phyloP scores from a whole-genome alignment of 1,140 invertebrate species.

The Leptinotarsa texana region DNA sequence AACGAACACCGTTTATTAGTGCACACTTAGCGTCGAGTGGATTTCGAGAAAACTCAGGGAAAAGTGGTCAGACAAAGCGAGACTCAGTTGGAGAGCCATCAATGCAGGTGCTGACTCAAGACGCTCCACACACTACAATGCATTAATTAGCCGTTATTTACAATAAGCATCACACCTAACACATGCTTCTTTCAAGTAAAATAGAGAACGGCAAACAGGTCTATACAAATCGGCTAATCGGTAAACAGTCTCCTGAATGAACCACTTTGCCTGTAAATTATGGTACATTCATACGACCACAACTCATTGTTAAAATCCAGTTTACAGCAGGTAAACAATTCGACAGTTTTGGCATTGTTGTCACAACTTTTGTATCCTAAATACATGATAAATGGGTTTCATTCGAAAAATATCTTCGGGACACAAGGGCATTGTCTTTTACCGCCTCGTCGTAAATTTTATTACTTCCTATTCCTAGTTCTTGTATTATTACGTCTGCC shows the following conservation, averaged over 20 bases:
- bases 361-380: conserved; percentile 29
- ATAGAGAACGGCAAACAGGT: conserved; percentile 22
- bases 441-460: conserved; percentile 1
- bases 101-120: conserved; percentile 12
- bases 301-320: conserved; percentile 21
- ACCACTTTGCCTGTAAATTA: conserved; percentile 27
- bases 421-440: background rate
- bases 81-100: background rate
- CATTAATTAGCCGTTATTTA: conserved; percentile 25
- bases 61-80: no score
- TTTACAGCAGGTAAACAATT: conserved; percentile 31
- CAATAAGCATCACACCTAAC: conserved; percentile 20
- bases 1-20: no score
- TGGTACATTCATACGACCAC: conserved; percentile 23
- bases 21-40: background rate
- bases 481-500: no score
- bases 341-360: conserved; percentile 28
- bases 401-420: conserved; percentile 20
- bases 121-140: background rate
- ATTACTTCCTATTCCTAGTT: conserved; percentile 13
- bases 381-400: conserved; percentile 32
- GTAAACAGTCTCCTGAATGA: conserved; percentile 28
- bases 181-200: conserved; percentile 8
- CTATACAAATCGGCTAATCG: conserved; percentile 28
- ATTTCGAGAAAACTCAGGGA: background rate